phyloP scores from a whole-genome alignment of 1,140 invertebrate species.

The Tetragnatha versicolor region DNA sequence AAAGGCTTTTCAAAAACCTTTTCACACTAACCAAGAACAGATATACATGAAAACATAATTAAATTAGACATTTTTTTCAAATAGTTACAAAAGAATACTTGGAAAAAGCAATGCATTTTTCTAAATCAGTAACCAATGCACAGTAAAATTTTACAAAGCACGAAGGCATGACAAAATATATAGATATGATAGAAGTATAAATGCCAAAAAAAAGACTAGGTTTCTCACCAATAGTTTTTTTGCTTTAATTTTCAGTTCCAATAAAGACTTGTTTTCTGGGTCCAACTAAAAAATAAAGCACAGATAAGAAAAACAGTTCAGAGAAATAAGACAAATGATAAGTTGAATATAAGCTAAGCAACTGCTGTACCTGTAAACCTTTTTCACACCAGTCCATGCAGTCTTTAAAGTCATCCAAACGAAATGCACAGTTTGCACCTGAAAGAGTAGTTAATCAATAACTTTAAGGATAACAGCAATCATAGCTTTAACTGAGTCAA shows the following conservation, averaged over 20 bases:
- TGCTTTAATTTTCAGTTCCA: slow-evolving; percentile 70
- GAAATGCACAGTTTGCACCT: slow-evolving; percentile 76
- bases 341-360: background rate
- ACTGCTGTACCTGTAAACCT: slow-evolving; percentile 41
- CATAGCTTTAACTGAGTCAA: too few relatives aligned
- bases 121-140: too few relatives aligned
- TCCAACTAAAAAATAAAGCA: background rate
- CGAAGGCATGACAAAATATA: too few relatives aligned
- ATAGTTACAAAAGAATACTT: slow-evolving; percentile 51
- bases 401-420: slow-evolving; percentile 75
- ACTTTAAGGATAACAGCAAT: too few relatives aligned
- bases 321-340: background rate
- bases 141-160: too few relatives aligned
- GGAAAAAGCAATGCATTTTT: slow-evolving; percentile 64
- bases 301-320: background rate
- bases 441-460: too few relatives aligned
- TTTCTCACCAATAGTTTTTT: slow-evolving; percentile 55
- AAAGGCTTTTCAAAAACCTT: too few relatives aligned
- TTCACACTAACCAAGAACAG: too few relatives aligned
- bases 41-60: too few relatives aligned
- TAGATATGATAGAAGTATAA: too few relatives aligned
- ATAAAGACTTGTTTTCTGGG: slow-evolving; percentile 60
- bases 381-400: slow-evolving; percentile 78
- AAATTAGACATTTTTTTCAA: too few relatives aligned
- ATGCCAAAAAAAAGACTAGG: background rate